Evolutionary conservation across 2,797 vertebrate genomes (phyloP), one percentile per base, ranked within the genome.

Genomic region (Bovichtus diacanthus): DNA sequence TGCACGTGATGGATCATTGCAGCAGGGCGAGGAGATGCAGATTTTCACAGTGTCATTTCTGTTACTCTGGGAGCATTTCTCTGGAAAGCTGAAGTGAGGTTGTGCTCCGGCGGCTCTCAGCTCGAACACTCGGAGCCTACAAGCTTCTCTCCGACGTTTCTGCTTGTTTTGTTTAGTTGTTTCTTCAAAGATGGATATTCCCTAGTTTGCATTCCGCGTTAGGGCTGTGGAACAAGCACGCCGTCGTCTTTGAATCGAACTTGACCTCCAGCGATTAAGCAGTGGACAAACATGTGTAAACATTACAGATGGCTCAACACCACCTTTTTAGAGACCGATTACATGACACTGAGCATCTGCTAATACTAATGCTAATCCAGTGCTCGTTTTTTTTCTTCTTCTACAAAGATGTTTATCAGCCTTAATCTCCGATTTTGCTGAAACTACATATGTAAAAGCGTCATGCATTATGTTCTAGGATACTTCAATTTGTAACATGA

Each of bases 1-100:
- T 53, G 80, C 76, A 68, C 58, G 70, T 82, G 85, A 90, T 84
- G 81, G 86, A 87, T 87, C 53, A 44, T 82, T 86, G 88, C 81
- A 85, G 87, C 78, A 60, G 50, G 76, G 61, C 47, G 39, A 65
- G 70, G 70, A 81, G 76, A 87, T 86, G 84, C 89, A 83, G 79
- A 89, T 82, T 82, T 72, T 31, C 64, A 6, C 83, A 18, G 66
- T 89, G 84, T 80, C 71, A 81, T 89, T 87, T 90, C 62, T 70
- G 54, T 85, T 38, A 63, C 72, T 65, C 60, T 0, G 54, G 8
- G 55, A 74, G 64, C 62, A 19, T 77, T 81, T 72, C 70, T 73
- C 77, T 18, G 29, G 12, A 34, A 15, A 70, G 64, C 78, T 78
- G 63, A 66, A 77, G 74, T 50, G 46, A 70, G 83, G 78, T 70